Percentiles rank a stretch among this genome's conserved stretches.
phyloP scores from a whole-genome alignment of 2,888 invertebrate genomes.

The Sphaeridia pumilis region DNA sequence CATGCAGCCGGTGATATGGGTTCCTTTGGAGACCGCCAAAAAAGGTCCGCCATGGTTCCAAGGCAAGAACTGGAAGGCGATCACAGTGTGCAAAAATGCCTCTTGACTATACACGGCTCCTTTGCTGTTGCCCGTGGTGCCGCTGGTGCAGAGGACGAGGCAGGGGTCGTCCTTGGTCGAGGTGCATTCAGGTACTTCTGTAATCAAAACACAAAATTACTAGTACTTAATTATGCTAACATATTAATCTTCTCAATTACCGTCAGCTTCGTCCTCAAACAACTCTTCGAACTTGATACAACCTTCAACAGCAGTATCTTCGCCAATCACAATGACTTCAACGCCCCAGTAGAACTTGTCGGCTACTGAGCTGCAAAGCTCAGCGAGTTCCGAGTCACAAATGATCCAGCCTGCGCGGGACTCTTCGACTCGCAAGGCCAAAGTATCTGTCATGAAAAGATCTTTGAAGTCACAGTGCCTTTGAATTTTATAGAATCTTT shows the following conservation, averaged over 20 bases:
- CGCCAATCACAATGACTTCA: slow-evolving; percentile 28
- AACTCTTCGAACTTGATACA: slow-evolving; percentile 27
- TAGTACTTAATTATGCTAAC: too few relatives aligned
- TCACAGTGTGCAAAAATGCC: slow-evolving; percentile 13
- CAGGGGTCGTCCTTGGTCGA: slow-evolving; percentile 16
- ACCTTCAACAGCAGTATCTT: slow-evolving; percentile 21
- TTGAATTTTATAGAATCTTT: too few relatives aligned
- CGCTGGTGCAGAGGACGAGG: slow-evolving; percentile 30
- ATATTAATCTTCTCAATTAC: too few relatives aligned
- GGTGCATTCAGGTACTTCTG: slow-evolving; percentile 20
- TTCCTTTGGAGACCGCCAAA: slow-evolving; percentile 27
- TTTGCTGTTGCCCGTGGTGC: slow-evolving; percentile 26
- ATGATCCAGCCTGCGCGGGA: slow-evolving; percentile 31
- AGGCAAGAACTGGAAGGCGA: slow-evolving; percentile 3
- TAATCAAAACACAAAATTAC: not conserved
- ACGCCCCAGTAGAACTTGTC: slow-evolving; percentile 32
- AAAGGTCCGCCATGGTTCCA: slow-evolving; percentile 17
- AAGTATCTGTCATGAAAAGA: slow-evolving; percentile 27
- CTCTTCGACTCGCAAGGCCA: slow-evolving; percentile 21
- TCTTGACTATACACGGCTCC: slow-evolving; percentile 26
- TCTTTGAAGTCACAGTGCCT: too few relatives aligned
- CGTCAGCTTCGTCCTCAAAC: slow-evolving; percentile 30
- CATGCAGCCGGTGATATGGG: slow-evolving; percentile 26
- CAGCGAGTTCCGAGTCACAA: slow-evolving; percentile 26
- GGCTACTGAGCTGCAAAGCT: slow-evolving; percentile 24